Evolutionary conservation across 2,797 vertebrate genomes (phyloP).

Genomic region (Manis javanica): DNA sequence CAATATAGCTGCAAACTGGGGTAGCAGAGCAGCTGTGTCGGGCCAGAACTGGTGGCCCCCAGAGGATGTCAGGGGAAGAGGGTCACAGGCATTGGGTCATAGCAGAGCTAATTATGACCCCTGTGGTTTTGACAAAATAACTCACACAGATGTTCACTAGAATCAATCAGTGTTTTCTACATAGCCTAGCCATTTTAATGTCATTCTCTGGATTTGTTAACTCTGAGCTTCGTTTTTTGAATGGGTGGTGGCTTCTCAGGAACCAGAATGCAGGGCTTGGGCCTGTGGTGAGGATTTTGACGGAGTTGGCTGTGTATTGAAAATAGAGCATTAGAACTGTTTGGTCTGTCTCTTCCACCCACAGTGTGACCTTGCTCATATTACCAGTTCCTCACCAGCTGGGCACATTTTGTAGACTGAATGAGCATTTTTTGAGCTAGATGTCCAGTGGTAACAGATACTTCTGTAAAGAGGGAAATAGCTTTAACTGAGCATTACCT

Average conservation of each 20-base stretch:
- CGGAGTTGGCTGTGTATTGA: not conserved
- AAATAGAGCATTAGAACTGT: not conserved
- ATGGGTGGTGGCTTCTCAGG: not conserved
- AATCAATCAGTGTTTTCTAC: not conserved
- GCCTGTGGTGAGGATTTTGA: not conserved
- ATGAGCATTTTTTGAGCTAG: not conserved
- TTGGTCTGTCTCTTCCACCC: not conserved
- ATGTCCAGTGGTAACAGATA: not conserved
- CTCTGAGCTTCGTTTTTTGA: conserved; percentile 23
- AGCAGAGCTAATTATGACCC: conserved; percentile 71
- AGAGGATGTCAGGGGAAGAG: conserved; percentile 71
- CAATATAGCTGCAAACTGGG: conserved; percentile 90
- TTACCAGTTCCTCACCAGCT: not conserved
- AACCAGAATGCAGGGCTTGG: not conserved
- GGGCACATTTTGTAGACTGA: not conserved
- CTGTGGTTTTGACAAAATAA: not conserved
- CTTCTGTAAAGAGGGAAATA: not conserved
- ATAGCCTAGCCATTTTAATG: not conserved
- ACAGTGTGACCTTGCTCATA: not conserved
- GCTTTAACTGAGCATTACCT: not conserved
- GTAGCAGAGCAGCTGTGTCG: conserved; percentile 85
- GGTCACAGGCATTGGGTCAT: conserved; percentile 70
- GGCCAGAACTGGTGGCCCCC: conserved; percentile 82
- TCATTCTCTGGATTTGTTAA: conserved; percentile 24
- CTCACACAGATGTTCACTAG: not conserved